Evolutionary conservation across 2,888 invertebrate genomes (phyloP), one percentile per base, ranked within the genome.

Genomic region (Microctonus hyperodae): DNA sequence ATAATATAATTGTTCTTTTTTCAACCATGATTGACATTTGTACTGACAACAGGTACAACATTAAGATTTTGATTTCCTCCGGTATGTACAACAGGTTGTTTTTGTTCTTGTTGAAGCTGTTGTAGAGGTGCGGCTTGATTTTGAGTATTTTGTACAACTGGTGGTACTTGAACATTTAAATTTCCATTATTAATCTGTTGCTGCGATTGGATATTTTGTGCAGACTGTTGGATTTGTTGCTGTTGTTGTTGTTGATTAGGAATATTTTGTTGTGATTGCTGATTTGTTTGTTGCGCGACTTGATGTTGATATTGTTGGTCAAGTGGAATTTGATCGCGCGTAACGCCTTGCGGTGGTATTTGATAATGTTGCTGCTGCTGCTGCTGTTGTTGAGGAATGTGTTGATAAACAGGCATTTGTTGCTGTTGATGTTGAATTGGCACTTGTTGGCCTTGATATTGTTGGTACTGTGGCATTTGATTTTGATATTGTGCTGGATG

Each of bases 251-350:
- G 70, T 20, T 59, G 48, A 62, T 70, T 70, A 44, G 40, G 68
- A 61, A 69, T 71, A 31, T 73, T 72, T 61, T 69, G 58, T 11
- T 58, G 70, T 61, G 57, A 11, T 53, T 28, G 57, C 53, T 65
- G 64, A 25, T 73, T 69, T 25, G 74, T 73, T 40, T 76, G 79
- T 50, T 77, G 79, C 23, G 76, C 75, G 44, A 70, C 20, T 62
- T 77, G 76, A 61, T 71, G 74, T 37, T 79, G 76, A 10, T 72
- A 64, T 44, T 73, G 71, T 59, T 69, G 75, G 16, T 76, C 76
- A 13, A 72, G 76, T 71, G 72, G 53, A 28, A 70, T 69, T 61
- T 75, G 76, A 35, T 61, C 68, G 4, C 70, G 65, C 51, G 72
- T 73, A 50, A 62, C 31, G 65, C 73, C 70, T 44, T 70, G 69